Evolutionary conservation across 2,797 vertebrate species (phyloP), one percentile per base, ranked within the genome.

Genomic region (Leptodactylus fallax): DNA sequence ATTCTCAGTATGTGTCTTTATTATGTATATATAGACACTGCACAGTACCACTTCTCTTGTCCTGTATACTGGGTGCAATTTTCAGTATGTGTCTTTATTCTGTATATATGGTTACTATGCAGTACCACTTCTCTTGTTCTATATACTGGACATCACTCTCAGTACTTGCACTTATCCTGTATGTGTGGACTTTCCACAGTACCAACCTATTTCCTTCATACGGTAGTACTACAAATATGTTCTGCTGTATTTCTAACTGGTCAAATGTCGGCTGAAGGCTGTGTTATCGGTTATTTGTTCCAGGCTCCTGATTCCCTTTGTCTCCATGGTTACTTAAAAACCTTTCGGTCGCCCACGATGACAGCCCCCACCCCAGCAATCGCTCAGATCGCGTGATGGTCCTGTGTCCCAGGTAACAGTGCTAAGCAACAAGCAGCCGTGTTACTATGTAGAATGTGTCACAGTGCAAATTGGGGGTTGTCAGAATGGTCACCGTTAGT

Each of bases 381-480:
- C 61, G 16, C 45, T 82, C 80, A 27, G 45, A 82, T 82, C 3
- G 61, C 49, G 19, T 65, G 79, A 55, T 69, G 81, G 81, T 83
- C 81, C 65, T 69, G 81, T 83, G 65, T 71, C 65, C 81, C 81
- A 71, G 81, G 81, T 83, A 83, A 71, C 81, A 36, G 8, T 21
- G 81, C 81, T 83, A 10, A 61, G 25, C 85, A 85, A 85, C 25
- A 27, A 71, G 47, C 0, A 3, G 49, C 17, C 79, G 36, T 21
- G 63, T 67, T 13, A 65, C 63, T 25, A 17, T 25, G 63, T 23
- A 67, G 23, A 13, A 25, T 3, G 25, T 21, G 77, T 72, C 21
- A 27, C 77, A 10, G 77, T 16, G 25, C 53, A 72, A 25, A 47
- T 17, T 61, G 36, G 79, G 79, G 47, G 58, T 0, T 10, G 47